phyloP scores from a whole-genome alignment of 1,140 invertebrate genomes.

The Telenomus remus region DNA sequence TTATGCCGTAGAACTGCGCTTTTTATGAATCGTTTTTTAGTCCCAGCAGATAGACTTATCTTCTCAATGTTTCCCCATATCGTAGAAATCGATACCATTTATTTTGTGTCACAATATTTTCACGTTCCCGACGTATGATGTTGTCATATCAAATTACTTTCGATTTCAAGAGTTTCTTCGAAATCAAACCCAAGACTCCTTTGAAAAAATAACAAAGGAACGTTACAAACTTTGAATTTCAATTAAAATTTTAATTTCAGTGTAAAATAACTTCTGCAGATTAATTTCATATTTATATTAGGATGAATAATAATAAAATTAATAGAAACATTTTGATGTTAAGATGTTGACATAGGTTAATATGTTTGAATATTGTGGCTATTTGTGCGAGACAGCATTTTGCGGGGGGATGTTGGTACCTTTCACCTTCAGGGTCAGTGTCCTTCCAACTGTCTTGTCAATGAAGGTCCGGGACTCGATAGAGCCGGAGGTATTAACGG shows the following conservation, averaged over 20 bases:
- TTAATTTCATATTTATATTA: too few species aligned
- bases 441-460: conserved; percentile 41
- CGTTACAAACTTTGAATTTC: not conserved
- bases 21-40: conserved; percentile 42
- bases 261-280: too few species aligned
- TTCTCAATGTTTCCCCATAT: conserved; percentile 32
- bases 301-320: too few species aligned
- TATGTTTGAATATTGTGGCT: conserved; percentile 20
- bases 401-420: conserved; percentile 25
- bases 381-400: conserved; percentile 24
- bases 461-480: conserved; percentile 33
- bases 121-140: conserved; percentile 17
- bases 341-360: conserved; percentile 1
- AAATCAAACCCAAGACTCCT: not conserved
- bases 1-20: conserved; percentile 31
- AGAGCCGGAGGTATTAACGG: conserved; percentile 54
- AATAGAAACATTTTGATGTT: too few species aligned
- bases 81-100: conserved; percentile 43
- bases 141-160: conserved; percentile 21
- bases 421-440: conserved; percentile 48
- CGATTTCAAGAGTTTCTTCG: not conserved
- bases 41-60: conserved; percentile 44
- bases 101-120: conserved; percentile 53
- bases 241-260: too few species aligned
- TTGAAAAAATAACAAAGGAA: not conserved